Evolutionary conservation across 2,888 invertebrate genomes (phyloP).

Genomic region (Chloroclystis v-ata): DNA sequence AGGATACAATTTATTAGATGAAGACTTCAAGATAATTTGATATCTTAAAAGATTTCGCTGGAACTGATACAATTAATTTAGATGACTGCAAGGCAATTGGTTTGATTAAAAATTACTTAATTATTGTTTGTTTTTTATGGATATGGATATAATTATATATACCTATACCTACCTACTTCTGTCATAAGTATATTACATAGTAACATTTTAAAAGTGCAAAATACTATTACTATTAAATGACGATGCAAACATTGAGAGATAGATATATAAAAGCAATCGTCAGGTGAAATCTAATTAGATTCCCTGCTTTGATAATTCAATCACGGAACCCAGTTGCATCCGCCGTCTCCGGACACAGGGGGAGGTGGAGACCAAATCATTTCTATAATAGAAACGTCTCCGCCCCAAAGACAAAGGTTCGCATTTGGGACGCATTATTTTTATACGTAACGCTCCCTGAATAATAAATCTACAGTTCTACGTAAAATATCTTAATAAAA

Average conservation of each 20-base stretch:
- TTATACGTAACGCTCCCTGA: conserved; percentile 67
- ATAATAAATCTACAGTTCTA: conserved; percentile 64
- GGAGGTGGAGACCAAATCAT: conserved; percentile 59
- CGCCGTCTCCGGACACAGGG: conserved; percentile 70
- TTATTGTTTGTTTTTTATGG: too few relatives aligned
- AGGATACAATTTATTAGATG: too few relatives aligned
- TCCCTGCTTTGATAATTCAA: conserved; percentile 55
- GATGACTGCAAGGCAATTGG: too few relatives aligned
- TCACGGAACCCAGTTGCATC: conserved; percentile 73
- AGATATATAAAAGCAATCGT: neutral
- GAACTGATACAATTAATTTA: too few relatives aligned
- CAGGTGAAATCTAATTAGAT: conserved; percentile 33
- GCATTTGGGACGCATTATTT: conserved; percentile 69
- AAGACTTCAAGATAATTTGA: too few relatives aligned
- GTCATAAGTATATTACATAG: too few relatives aligned
- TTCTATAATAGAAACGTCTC: conserved; percentile 54
- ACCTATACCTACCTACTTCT: too few relatives aligned
- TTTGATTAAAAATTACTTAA: too few relatives aligned
- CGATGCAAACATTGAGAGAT: neutral
- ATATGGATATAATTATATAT: too few relatives aligned
- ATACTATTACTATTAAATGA: too few relatives aligned
- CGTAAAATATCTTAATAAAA: conserved; percentile 73
- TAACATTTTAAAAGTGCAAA: too few relatives aligned
- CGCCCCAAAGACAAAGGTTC: conserved; percentile 66
- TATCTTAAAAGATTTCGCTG: too few relatives aligned